Evolutionary conservation across 1,140 invertebrate genomes (phyloP), one percentile per base, ranked within the genome.

Genomic region (Aphaenogaster rudis): DNA sequence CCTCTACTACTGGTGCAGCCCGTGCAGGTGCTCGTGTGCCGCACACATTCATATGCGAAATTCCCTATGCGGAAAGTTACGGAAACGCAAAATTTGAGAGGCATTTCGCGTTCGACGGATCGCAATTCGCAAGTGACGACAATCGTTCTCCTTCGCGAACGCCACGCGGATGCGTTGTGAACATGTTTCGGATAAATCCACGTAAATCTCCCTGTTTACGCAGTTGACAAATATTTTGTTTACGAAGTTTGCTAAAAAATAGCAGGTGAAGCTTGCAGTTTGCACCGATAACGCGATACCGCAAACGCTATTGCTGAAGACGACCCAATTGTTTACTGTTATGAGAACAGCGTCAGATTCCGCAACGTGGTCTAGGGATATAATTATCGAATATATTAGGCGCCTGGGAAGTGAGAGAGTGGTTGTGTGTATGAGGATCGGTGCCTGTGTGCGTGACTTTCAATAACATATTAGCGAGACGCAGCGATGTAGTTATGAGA

Each of bases 41-140:
- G 59, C 36, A n/a, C 15, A 42, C 39, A 42, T 42, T 67, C 8
- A 4, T 61, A 39, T 28, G 42, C 11, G 3, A 77, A 86, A 88
- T 86, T 88, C 86, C 86, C 86, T 86, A 86, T 76, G 21, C 11
- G 45, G 42, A 21, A 39, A 3, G 42, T 21, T 28, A 8, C 9
- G 8, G 6, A 28, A 13, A n/a, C 4, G 50, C 57, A 42, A 42
- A 42, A 39, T 39, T 64, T 2, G 36, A 42, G 45, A 7, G 0
- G 15, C 8, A 72, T 57, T 45, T 61, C 28, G 39, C 21, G 39
- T 61, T 61, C 8, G n/a, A 9, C 1, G 33, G 21, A n/a, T 21
- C 0, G 13, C 63, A 17, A 39, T 13, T 21, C 0, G 13, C 63
- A 17, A 39, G 9, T 21, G 9, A 61, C 9, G 21, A 2, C 0